A percentile compares a stretch with the other conserved stretches of the same genome.
These are phyloP conservation scores for Brachionus asplanchnoidis DNA, from an alignment of 1,140 invertebrate genomes.

Conservation along the genomic window DNA sequence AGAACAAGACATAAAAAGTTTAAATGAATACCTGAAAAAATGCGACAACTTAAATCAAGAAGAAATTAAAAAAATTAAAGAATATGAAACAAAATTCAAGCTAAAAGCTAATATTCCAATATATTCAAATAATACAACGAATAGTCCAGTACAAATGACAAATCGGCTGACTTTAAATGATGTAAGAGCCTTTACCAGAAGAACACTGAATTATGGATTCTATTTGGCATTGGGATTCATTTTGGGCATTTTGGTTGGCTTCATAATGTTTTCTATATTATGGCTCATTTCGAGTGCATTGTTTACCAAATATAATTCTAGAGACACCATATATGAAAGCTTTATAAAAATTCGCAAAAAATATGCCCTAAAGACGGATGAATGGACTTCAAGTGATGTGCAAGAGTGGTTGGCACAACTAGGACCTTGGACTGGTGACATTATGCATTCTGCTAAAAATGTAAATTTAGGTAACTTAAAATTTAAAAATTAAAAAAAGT, in stretches of 20 bases:
- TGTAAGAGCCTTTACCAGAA: neutral
- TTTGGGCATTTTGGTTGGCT: neutral
- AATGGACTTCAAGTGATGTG: neutral
- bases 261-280: neutral
- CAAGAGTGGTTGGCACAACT: slow-evolving; percentile 25
- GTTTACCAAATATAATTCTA: neutral
- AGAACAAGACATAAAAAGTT: neutral
- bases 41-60: neutral
- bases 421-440: slow-evolving; percentile 26
- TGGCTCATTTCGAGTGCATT: neutral
- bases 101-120: neutral
- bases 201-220: neutral
- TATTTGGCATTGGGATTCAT: neutral
- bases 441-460: neutral
- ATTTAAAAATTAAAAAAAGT: neutral
- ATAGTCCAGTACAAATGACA: neutral
- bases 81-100: neutral
- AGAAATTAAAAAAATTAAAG: neutral
- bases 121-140: neutral
- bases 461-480: neutral
- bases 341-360: neutral
- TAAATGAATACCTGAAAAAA: neutral
- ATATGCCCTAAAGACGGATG: neutral
- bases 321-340: neutral
- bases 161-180: neutral